A percentile compares a stretch with the other conserved stretches of the same genome.
These are phyloP conservation scores for Hydrophis major DNA, from an alignment of 2,797 vertebrate genomes.

Conservation along the genomic window DNA sequence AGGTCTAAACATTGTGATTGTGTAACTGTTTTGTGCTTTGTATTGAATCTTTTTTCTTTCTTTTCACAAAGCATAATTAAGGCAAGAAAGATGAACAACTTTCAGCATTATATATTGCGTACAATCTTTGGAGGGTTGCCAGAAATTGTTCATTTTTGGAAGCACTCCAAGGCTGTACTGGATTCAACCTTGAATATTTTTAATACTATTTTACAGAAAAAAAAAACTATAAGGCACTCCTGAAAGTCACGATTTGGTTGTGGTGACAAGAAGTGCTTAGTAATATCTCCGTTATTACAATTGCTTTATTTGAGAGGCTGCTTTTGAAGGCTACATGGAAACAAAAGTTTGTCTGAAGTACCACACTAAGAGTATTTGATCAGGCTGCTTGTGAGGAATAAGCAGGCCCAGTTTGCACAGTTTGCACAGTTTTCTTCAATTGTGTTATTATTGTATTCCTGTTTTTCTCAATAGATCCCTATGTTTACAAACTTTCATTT, in stretches of 20 bases:
- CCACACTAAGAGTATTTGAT: not conserved
- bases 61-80: not conserved
- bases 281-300: not conserved
- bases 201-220: not conserved
- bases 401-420: not conserved
- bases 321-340: not conserved
- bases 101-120: not conserved
- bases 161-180: not conserved
- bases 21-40: not conserved
- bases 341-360: not conserved
- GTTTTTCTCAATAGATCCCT: not conserved
- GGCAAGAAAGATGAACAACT: not conserved
- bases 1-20: not conserved
- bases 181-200: not conserved
- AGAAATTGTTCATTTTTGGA: not conserved
- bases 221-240: not conserved
- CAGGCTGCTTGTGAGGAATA: not conserved
- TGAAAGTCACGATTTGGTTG: not conserved
- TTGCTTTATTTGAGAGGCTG: not conserved
- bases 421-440: not conserved
- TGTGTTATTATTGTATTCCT: not conserved
- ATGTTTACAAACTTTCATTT: not conserved
- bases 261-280: not conserved
- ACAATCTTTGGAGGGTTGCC: not conserved
- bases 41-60: not conserved